These are phyloP conservation scores for Crocodylus rhombifer DNA, from an alignment of 2,797 vertebrate genomes.

Conservation along the genomic window DNA sequence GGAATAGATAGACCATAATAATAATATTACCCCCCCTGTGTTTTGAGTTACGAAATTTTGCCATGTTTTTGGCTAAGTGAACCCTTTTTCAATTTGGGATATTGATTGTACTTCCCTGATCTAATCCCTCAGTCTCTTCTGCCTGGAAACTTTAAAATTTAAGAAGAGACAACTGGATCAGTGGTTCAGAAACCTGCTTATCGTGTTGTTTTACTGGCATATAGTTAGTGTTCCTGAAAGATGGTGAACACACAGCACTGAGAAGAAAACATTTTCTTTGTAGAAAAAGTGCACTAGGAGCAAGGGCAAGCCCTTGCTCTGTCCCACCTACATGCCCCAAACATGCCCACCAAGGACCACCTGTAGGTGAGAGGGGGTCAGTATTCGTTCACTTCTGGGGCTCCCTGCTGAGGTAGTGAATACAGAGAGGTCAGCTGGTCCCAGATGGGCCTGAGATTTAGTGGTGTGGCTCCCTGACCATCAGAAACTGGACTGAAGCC, in stretches of 20 bases:
- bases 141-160: not conserved
- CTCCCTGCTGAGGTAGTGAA: not conserved
- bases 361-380: not conserved
- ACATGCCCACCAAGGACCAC: not conserved
- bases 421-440: conserved; percentile 34
- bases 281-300: no score
- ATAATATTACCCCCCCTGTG: not conserved
- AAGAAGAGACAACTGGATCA: conserved; percentile 16
- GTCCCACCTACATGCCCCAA: fast-evolving
- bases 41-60: not conserved
- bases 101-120: not conserved
- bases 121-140: conserved; percentile 5
- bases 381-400: not conserved
- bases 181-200: not conserved
- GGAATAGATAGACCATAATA: conserved; percentile 2
- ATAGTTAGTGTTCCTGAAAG: not conserved
- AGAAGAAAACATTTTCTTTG: not conserved
- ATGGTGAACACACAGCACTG: not conserved
- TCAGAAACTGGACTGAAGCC: conserved; percentile 64
- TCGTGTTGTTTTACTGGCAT: not conserved
- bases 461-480: conserved; percentile 56
- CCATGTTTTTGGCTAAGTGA: conserved; percentile 2
- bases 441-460: conserved; percentile 21
- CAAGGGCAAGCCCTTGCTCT: not conserved
- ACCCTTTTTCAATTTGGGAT: not conserved